phyloP scores from a whole-genome alignment of 2,113 vertebrate species.

The Cardinalis cardinalis region DNA sequence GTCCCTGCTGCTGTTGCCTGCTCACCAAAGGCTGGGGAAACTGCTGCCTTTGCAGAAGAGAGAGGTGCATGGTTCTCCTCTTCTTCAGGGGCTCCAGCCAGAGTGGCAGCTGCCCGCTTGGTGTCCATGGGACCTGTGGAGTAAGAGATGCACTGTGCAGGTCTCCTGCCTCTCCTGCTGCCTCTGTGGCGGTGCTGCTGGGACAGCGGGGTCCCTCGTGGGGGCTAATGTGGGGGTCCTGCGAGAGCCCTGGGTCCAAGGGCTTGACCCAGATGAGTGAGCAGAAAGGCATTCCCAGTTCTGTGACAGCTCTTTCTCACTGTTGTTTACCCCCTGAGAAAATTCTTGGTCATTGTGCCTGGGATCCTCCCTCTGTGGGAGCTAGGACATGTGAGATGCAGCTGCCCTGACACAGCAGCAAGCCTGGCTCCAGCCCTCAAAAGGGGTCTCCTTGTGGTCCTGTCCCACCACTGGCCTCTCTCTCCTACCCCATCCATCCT shows the following conservation, averaged over 20 bases:
- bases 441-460: fast-evolving
- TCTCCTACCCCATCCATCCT: not conserved
- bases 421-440: not conserved
- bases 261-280: not conserved
- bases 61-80: fast-evolving
- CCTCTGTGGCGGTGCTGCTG: not conserved
- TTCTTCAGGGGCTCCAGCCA: not conserved
- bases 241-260: not conserved
- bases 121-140: fast-evolving
- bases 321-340: not conserved
- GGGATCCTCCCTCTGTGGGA: too few relatives aligned
- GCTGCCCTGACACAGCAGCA: not conserved
- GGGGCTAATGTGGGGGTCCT: not conserved
- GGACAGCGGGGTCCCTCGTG: not conserved
- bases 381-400: fast-evolving
- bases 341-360: not conserved
- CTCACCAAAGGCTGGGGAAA: not conserved
- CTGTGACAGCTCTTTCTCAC: not conserved
- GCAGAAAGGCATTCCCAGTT: not conserved
- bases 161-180: not conserved
- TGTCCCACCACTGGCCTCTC: not conserved
- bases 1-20: not conserved
- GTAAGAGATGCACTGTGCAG: not conserved
- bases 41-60: not conserved
- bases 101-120: not conserved